Base-by-base conservation (phyloP, 2,113 vertebrate species). In the Bambusicola thoracicus region DNA sequence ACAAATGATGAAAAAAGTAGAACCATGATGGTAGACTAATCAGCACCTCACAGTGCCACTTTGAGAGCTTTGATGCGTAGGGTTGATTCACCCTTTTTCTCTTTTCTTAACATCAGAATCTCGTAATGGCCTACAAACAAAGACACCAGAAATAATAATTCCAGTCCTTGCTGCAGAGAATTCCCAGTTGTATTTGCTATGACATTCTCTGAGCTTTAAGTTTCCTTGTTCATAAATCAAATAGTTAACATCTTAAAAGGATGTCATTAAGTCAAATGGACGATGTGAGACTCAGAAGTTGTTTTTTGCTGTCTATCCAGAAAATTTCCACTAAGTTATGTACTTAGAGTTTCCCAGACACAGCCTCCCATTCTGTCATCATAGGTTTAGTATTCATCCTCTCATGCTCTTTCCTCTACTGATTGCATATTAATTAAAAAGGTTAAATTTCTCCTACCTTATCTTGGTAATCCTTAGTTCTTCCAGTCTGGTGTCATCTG, bases 281-380 rank as follows among this genome's bases (percentile, higher is more conserved):
- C 34, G 41, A n/a, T 27, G 17, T 58, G 67, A 67, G 17, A 16
- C 7, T 7, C 5, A 32, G 29, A 69, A 75, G 40, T 46, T 41
- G 24, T 46, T 83, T 62, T 44, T 63, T 40, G 18, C 24, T 69
- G 8, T 49, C 46, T 81, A 29, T 13, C 32, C 21, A 59, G 49
- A 59, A 81, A 38, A 22, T 25, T 89, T 63, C 11, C 34, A 63
- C 38, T 21, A 8, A 0, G 0, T 43, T 79, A 13, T 74, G 30
- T 62, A 70, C 24, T 89, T 19, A 8, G 29, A 10, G 9, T 21
- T 86, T 75, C 61, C 59, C 32, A 81, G 38, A 32, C 22, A 74
- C 29, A 55, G 38, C 14, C n/a, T 76, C 24, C 11, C 16, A 46
- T 49, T 72, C 66, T 81, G 32, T 36, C 32, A 25, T 34, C 51